Evolutionary conservation across 2,888 invertebrate genomes (phyloP).

Genomic region (Acrobasis suavella): DNA sequence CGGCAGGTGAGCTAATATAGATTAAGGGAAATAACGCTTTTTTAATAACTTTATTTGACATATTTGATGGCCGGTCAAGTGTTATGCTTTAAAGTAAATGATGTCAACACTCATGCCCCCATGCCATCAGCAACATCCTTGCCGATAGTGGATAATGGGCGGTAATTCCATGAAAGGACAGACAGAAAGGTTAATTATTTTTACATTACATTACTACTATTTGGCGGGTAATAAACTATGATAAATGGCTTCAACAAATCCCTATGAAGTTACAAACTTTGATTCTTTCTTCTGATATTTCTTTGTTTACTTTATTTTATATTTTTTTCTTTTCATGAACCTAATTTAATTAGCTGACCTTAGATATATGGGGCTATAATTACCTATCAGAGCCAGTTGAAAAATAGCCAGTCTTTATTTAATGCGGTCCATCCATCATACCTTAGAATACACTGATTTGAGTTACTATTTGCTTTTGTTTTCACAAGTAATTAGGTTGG

Average conservation of each 20-base stretch:
- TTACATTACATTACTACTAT: no score
- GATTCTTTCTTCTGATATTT: no score
- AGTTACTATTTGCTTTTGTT: conserved; percentile 13
- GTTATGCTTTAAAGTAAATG: no score
- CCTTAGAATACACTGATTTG: conserved; percentile 21
- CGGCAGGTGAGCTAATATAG: conserved; percentile 34
- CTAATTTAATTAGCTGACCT: conserved; percentile 42
- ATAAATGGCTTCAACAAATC: no score
- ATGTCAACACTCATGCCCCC: no score
- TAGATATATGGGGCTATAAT: conserved; percentile 44
- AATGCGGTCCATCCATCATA: conserved; percentile 54
- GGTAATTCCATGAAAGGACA: no score
- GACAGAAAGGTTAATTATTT: no score
- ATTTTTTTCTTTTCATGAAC: background rate
- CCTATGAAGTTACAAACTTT: no score
- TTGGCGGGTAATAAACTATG: no score
- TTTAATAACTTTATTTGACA: background rate
- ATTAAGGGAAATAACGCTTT: background rate
- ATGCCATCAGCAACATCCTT: no score
- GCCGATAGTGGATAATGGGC: no score
- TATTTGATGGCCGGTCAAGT: no score
- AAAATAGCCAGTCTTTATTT: conserved; percentile 58
- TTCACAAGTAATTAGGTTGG: conserved; percentile 15
- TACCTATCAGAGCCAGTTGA: conserved; percentile 50
- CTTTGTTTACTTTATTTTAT: background rate